Base-by-base conservation (phyloP, 2,113 vertebrate species). In the Ascaphus truei region DNA sequence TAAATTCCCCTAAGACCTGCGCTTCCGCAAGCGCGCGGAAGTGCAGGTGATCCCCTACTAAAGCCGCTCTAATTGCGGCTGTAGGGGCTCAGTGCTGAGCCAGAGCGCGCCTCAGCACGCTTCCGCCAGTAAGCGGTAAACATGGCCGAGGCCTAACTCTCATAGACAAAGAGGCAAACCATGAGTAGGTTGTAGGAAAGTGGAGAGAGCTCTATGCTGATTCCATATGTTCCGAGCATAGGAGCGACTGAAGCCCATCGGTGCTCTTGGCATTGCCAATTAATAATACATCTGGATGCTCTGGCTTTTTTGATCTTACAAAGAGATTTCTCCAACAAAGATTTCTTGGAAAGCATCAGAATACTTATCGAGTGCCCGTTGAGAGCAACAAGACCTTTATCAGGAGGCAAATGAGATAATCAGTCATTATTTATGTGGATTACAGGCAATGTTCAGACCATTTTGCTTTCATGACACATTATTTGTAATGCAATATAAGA, bases 221-320 rank as follows among this genome's bases (percentile, higher is more conserved):
- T 63, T 47, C 47, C 61, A 50, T 62, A 33, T 48, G 43, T 63
- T 36, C n/a, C n/a, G n/a, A n/a, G n/a, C n/a, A n/a, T n/a, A 7
- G 13, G 20, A 26, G 31, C 31, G 61, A 23, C 22, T 10, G 62
- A n/a, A 12, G 61, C 31, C 33, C 36, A 52, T 18, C 23, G 33
- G 36, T 18, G 47, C 62, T 27, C 3, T 8, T 39, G 47, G 31
- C 33, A 64, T 37, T 12, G 7, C 11, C 7, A n/a, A 55, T 55
- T 26, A 55, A 55, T 55, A 55, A 55, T 31, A 55, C n/a, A 55
- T 64, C 62, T 22, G 23, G 18, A 47, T 47, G 16, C 23, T 47
- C n/a, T 20, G 23, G 43, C 7, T 47, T 47, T 22, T 47, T 47
- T 47, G 43, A 47, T 47, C 43, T 47, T 47, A 9, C 16, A 47